Evolutionary conservation across 2,113 vertebrate species (phyloP).

Genomic region (Ageneiosus marmoratus): DNA sequence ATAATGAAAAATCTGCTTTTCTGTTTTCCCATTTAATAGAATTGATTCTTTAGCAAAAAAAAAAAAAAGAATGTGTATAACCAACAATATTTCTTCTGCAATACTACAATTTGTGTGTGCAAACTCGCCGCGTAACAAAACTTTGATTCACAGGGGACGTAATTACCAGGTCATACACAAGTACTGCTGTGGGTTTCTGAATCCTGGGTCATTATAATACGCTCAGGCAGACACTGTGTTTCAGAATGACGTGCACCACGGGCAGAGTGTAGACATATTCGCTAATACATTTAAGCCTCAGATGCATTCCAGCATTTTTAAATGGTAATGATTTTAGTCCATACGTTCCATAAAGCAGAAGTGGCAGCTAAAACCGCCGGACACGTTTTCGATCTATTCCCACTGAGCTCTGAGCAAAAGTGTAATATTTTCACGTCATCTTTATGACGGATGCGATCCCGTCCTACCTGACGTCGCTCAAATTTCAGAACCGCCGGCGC

Average conservation of each 20-base stretch:
- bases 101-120: no score
- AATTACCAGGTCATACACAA: constrained; percentile 17
- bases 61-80: no score
- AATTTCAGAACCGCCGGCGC: constrained; percentile 1
- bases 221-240: background rate
- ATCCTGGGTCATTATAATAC: background rate
- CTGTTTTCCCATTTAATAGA: constrained; percentile 1
- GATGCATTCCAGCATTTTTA: background rate
- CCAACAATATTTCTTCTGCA: background rate
- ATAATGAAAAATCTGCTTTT: constrained; percentile 8
- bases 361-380: background rate
- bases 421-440: background rate
- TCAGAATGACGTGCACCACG: background rate
- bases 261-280: no score
- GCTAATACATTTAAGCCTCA: no score
- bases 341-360: background rate
- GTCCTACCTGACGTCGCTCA: background rate
- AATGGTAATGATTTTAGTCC: background rate
- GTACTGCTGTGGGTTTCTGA: constrained; percentile 7
- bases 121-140: background rate
- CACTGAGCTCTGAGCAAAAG: background rate
- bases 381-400: background rate
- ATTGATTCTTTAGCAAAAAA: background rate
- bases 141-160: constrained; percentile 5
- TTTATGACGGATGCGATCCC: background rate